Percentiles rank a stretch among this genome's conserved stretches.
These are phyloP conservation scores for Poeciliopsis turrubarensis DNA, from an alignment of 2,113 vertebrate species.

Conservation along the genomic window DNA sequence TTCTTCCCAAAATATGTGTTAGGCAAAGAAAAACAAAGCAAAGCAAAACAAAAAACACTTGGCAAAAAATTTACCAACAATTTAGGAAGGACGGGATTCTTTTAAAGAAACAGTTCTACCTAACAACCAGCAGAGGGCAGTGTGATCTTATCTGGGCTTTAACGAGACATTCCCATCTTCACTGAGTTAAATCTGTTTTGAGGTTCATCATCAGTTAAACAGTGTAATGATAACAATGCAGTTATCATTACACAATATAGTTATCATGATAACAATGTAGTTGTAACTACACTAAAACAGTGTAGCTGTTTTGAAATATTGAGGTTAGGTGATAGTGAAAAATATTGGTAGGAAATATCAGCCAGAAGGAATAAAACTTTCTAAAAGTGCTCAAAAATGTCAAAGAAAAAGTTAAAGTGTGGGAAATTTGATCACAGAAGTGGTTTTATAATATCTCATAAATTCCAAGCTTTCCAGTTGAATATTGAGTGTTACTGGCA, in stretches of 20 bases:
- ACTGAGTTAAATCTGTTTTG: neutral
- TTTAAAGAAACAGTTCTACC: neutral
- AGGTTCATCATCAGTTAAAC: neutral
- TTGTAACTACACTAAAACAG: neutral
- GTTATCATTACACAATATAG: no score
- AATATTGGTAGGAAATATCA: neutral
- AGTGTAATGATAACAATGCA: neutral
- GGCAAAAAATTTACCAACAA: no score
- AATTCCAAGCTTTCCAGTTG: neutral
- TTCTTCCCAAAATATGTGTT: no score
- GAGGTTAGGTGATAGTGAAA: no score
- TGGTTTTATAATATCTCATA: neutral
- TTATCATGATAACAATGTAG: no score
- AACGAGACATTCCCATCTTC: neutral
- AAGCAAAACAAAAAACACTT: no score
- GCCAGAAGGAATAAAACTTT: no score
- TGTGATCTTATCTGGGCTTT: neutral
- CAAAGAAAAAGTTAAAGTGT: no score
- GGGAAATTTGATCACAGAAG: neutral
- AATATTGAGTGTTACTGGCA: neutral
- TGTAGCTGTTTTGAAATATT: neutral
- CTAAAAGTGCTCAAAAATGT: no score
- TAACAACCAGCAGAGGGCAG: constrained; percentile 44
- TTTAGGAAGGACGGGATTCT: no score
- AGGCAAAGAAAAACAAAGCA: no score